Evolutionary conservation across 2,797 vertebrate species (phyloP).

Genomic region (Oceanodroma leucorhoa): DNA sequence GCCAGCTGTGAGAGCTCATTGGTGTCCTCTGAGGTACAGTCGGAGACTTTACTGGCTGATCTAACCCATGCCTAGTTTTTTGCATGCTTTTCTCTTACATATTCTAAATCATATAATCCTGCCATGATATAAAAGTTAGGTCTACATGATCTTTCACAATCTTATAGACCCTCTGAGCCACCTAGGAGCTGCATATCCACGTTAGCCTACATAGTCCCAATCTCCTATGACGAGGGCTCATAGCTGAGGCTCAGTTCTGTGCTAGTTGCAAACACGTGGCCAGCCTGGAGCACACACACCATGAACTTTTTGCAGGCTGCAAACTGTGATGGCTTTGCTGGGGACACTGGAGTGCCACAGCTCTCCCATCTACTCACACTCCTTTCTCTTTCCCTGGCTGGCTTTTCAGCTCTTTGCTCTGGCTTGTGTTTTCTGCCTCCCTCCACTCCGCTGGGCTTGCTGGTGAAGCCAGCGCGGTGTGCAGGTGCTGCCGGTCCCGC

Average conservation of each 20-base stretch:
- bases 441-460: fast-evolving
- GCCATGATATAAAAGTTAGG: background rate
- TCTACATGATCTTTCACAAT: background rate
- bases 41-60: background rate
- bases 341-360: background rate
- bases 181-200: background rate
- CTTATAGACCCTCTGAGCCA: background rate
- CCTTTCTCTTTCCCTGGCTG: background rate
- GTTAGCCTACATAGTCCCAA: fast-evolving
- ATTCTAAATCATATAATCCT: background rate
- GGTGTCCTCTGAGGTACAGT: background rate
- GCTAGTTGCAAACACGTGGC: fast-evolving
- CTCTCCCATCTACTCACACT: background rate
- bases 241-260: background rate
- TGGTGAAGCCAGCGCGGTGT: background rate
- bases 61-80: fast-evolving
- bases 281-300: fast-evolving
- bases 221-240: fast-evolving
- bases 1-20: background rate
- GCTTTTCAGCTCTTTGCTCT: background rate
- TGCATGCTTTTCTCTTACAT: background rate
- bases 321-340: background rate
- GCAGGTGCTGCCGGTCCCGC: background rate
- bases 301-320: fast-evolving
- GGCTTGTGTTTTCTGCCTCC: background rate